Conservation (phyloP, 2,113 vertebrate genomes). For the Gila orcuttii region DNA sequence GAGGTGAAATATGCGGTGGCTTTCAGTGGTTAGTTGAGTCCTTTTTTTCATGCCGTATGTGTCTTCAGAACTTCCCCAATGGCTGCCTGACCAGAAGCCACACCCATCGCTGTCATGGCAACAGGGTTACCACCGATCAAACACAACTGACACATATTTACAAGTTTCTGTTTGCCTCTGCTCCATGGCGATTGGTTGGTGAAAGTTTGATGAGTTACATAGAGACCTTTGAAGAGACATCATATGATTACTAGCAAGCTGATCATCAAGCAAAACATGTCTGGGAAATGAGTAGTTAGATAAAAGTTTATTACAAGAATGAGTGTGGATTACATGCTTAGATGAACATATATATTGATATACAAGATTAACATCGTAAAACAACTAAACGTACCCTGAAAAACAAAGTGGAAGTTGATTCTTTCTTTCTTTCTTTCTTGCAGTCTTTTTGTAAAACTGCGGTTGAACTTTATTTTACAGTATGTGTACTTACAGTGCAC, state of each 20-base stretch:
- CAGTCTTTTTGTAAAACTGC: neutral
- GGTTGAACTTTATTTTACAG: no score
- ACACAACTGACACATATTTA: slow-evolving; percentile 42
- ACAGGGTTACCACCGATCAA: slow-evolving; percentile 57
- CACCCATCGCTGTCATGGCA: slow-evolving; percentile 43
- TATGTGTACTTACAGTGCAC: no score
- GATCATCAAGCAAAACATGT: slow-evolving; percentile 1
- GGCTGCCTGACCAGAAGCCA: slow-evolving; percentile 38
- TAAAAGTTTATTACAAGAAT: neutral
- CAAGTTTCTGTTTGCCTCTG: slow-evolving; percentile 3
- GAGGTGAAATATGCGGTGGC: neutral
- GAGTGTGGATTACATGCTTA: slow-evolving; percentile 18
- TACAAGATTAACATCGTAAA: neutral
- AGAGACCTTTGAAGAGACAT: slow-evolving; percentile 22
- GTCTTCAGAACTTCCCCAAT: slow-evolving; percentile 47
- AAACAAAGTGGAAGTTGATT: neutral
- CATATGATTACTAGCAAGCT: slow-evolving; percentile 16
- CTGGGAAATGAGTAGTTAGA: neutral
- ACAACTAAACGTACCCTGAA: no score
- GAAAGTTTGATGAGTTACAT: slow-evolving; percentile 54
- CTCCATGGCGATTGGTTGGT: slow-evolving; percentile 23
- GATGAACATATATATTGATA: neutral
- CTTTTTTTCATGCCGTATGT: neutral
- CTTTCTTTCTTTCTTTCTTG: neutral
- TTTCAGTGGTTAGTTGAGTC: neutral